Conservation (phyloP, 2,888 invertebrate species). For the Cheilosia impressa region DNA sequence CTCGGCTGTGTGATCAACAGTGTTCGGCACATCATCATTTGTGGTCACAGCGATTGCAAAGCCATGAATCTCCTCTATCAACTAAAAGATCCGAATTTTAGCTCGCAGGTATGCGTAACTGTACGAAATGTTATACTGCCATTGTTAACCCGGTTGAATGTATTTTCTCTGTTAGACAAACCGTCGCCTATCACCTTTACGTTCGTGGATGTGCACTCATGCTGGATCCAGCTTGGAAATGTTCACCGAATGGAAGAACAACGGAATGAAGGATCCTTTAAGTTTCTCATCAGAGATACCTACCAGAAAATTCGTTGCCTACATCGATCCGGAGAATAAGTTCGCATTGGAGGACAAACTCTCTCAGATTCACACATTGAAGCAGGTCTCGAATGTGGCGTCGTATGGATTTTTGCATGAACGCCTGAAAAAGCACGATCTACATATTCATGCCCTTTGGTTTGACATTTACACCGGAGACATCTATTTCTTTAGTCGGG, state of each 20-base stretch:
- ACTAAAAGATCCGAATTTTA: constrained; percentile 90
- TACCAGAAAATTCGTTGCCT: constrained; percentile 94
- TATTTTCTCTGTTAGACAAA: constrained; percentile 84
- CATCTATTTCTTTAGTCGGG: constrained; percentile 96
- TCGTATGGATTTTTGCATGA: constrained; percentile 95
- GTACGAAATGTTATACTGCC: neutral
- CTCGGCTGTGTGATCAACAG: constrained; percentile 96
- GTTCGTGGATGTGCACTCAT: constrained; percentile 96
- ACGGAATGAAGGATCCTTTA: constrained; percentile 87
- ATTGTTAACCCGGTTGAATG: constrained; percentile 3
- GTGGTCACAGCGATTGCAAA: constrained; percentile 99
- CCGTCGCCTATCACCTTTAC: constrained; percentile 92
- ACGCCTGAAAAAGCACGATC: constrained; percentile 90
- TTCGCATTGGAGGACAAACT: constrained; percentile 95
- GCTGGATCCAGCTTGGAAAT: constrained; percentile 92
- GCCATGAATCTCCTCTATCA: constrained; percentile 97
- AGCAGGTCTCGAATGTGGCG: constrained; percentile 96
- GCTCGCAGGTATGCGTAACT: constrained; percentile 85
- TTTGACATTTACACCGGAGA: constrained; percentile 99
- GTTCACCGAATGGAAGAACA: constrained; percentile 89
- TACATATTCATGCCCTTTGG: constrained; percentile 97
- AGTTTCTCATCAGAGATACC: constrained; percentile 94
- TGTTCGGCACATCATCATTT: constrained; percentile 96
- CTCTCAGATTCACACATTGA: constrained; percentile 96
- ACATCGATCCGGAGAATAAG: constrained; percentile 96